phyloP scores from a whole-genome alignment of 2,113 vertebrate species.

The Furnarius figulus region DNA sequence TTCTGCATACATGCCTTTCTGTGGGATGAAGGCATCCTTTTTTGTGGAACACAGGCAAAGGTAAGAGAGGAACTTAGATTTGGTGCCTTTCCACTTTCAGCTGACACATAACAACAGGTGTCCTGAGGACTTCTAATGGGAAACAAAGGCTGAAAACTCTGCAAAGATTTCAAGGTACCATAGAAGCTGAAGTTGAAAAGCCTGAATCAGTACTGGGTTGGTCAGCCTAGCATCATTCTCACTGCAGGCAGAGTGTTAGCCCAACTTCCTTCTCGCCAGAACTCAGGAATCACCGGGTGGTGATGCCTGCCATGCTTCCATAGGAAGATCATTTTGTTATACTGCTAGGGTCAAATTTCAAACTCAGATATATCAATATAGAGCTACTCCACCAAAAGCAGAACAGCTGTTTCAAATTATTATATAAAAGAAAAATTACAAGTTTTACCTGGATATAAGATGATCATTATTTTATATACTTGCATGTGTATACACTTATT shows the following conservation, averaged over 20 bases:
- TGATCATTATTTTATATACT: not conserved
- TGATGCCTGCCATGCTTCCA: not conserved
- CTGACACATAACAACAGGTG: not conserved
- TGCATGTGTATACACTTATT: not conserved
- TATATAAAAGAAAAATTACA: not conserved
- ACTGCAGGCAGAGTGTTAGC: not conserved
- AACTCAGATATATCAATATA: not conserved
- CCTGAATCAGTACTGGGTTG: not conserved
- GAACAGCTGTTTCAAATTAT: not conserved
- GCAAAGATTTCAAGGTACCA: not conserved
- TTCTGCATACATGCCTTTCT: not conserved
- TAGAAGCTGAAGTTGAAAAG: not conserved
- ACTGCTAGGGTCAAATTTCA: not conserved
- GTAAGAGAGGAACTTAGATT: not conserved
- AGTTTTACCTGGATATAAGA: not conserved
- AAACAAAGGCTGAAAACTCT: slow-evolving; percentile 1
- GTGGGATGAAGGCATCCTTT: not conserved
- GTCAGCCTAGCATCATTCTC: not conserved
- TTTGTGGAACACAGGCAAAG: not conserved
- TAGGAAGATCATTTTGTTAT: not conserved
- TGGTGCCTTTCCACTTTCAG: not conserved
- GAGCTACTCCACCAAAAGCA: not conserved
- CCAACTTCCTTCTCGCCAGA: not conserved
- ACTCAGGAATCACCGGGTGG: not conserved
- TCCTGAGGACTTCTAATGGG: not conserved